phyloP scores from a whole-genome alignment of 1,140 invertebrate species.

The Drosophila truncata region DNA sequence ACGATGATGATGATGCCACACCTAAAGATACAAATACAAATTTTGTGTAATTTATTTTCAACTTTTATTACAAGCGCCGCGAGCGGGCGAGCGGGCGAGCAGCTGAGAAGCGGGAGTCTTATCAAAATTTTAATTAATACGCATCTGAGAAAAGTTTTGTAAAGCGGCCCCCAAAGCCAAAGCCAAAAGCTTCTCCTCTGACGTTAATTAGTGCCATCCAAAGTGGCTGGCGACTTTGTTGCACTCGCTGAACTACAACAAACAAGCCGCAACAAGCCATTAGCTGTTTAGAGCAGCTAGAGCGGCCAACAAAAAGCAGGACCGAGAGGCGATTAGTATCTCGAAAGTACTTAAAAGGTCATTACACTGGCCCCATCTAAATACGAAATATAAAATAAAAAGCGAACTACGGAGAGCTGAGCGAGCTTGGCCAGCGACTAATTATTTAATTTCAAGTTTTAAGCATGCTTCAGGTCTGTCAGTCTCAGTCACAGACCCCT shows the following conservation, averaged over 20 bases:
- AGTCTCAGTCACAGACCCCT: conserved; percentile 27
- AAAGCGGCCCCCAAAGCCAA: conserved; percentile 56
- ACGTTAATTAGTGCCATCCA: conserved; percentile 80
- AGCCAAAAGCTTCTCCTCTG: conserved; percentile 54
- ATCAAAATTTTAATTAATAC: conserved; percentile 84
- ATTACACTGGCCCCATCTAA: conserved; percentile 67
- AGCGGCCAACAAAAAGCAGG: conserved; percentile 51
- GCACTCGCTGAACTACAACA: conserved; percentile 60
- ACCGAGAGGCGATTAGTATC: conserved; percentile 74
- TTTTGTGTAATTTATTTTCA: conserved; percentile 80
- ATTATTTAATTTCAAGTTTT: conserved; percentile 84
- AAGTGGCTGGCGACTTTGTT: conserved; percentile 68
- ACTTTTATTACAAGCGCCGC: conserved; percentile 63
- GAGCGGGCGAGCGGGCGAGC: background rate
- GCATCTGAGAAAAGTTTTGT: conserved; percentile 76
- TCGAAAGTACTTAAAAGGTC: conserved; percentile 84
- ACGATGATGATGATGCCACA: conserved; percentile 56
- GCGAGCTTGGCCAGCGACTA: conserved; percentile 75
- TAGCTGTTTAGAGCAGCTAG: conserved; percentile 59
- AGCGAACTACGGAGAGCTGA: conserved; percentile 13
- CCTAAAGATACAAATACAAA: conserved; percentile 69
- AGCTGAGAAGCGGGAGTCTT: conserved; percentile 28
- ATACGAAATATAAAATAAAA: conserved; percentile 31
- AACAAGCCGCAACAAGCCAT: conserved; percentile 61
- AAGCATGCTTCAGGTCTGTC: conserved; percentile 69